Conservation (phyloP, 2,888 invertebrate species). For the Luffia ferchaultella region DNA sequence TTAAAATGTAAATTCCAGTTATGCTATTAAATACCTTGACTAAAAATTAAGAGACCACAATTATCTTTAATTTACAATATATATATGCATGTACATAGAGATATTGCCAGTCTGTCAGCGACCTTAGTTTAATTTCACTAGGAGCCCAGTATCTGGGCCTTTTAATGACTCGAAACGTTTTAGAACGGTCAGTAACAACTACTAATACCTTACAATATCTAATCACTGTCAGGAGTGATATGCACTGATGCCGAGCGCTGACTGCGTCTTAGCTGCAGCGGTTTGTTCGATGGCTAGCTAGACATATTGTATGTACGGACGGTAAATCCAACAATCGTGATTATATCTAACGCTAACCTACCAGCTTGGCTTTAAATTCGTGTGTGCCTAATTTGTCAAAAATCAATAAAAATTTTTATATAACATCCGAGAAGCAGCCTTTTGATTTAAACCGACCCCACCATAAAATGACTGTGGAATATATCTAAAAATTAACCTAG, state of each 20-base stretch:
- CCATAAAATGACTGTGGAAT: slow-evolving; percentile 64
- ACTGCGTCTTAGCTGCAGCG: slow-evolving; percentile 29
- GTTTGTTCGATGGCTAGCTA: slow-evolving; percentile 22
- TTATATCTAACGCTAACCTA: slow-evolving; percentile 56
- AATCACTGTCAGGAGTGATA: slow-evolving; percentile 66
- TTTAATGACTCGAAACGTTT: slow-evolving; percentile 58
- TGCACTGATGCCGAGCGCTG: slow-evolving; percentile 55
- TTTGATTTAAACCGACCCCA: slow-evolving; percentile 53
- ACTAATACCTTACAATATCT: slow-evolving; percentile 65
- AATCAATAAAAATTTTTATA: slow-evolving; percentile 44
- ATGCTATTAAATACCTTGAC: slow-evolving; percentile 62
- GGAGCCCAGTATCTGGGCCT: slow-evolving; percentile 53
- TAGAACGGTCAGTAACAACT: slow-evolving; percentile 60
- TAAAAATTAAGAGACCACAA: slow-evolving; percentile 62
- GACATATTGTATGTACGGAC: slow-evolving; percentile 61
- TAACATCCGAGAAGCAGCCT: slow-evolving; percentile 63
- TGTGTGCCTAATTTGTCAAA: slow-evolving; percentile 59
- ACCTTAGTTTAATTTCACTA: slow-evolving; percentile 63
- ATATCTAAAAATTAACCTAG: slow-evolving; percentile 47
- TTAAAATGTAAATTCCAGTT: slow-evolving; percentile 48
- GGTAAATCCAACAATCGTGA: slow-evolving; percentile 59
- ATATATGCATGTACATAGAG: slow-evolving; percentile 61
- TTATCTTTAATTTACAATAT: slow-evolving; percentile 39
- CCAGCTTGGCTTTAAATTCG: slow-evolving; percentile 64
- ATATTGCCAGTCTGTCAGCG: slow-evolving; percentile 63